Conservation (phyloP, 2,113 vertebrate genomes). For the Campylomormyrus numenius region DNA sequence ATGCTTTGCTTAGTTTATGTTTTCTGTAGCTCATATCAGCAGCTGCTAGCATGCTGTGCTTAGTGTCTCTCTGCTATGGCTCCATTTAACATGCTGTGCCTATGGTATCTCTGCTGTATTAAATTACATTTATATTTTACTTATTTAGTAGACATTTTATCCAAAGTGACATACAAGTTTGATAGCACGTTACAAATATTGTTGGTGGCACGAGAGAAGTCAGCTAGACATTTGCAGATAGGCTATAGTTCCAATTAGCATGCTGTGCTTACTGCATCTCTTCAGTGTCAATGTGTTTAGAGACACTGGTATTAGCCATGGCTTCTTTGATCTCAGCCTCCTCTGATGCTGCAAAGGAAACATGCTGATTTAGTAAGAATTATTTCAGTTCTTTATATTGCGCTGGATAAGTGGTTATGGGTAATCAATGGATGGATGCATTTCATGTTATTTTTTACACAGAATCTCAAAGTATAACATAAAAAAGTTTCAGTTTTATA, state of each 20-base stretch:
- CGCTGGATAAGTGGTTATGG: background rate
- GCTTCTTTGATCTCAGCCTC: slow-evolving; percentile 84
- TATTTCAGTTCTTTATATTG: background rate
- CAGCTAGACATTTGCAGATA: background rate
- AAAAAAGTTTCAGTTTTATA: background rate
- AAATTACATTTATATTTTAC: background rate
- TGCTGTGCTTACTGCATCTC: slow-evolving; percentile 68
- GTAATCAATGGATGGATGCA: background rate
- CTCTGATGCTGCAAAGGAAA: slow-evolving; percentile 72
- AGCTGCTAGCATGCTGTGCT: background rate
- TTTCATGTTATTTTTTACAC: background rate
- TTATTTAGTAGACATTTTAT: background rate
- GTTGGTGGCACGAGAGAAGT: background rate
- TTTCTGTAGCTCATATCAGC: background rate
- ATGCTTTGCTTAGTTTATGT: background rate
- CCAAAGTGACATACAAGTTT: background rate
- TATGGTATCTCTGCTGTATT: slow-evolving; percentile 64
- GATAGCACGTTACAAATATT: background rate
- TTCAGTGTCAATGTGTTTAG: slow-evolving; percentile 52
- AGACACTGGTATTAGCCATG: slow-evolving; percentile 33
- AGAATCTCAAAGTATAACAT: background rate
- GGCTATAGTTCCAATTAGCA: background rate
- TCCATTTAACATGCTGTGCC: slow-evolving; percentile 27
- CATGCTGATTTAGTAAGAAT: background rate
- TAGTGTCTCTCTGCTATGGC: background rate